A percentile compares a stretch with the other conserved stretches of the same genome.
Evolutionary conservation across 2,888 invertebrate genomes (phyloP).

Genomic region (Caenorhabditis imperialis): DNA sequence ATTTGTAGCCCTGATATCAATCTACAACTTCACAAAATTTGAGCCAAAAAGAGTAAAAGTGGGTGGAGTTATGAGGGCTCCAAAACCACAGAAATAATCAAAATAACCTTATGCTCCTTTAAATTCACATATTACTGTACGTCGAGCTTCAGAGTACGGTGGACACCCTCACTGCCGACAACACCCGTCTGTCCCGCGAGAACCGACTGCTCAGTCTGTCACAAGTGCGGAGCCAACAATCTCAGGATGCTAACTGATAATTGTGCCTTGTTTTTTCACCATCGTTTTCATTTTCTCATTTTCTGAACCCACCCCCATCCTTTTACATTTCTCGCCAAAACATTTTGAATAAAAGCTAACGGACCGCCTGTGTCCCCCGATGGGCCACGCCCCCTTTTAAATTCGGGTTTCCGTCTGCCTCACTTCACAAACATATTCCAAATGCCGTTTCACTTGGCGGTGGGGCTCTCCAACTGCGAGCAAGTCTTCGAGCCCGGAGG

Average conservation of each 20-base stretch:
- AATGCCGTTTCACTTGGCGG: conserved; percentile 50
- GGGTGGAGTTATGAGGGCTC: no score
- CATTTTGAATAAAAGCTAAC: conserved; percentile 7
- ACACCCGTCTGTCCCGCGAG: conserved; percentile 83
- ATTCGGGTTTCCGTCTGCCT: conserved; percentile 10
- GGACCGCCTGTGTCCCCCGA: conserved; percentile 1
- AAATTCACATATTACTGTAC: no score
- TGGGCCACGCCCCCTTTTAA: conserved; percentile 22
- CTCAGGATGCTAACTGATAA: conserved; percentile 14
- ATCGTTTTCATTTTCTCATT: neutral
- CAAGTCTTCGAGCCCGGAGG: conserved; percentile 42
- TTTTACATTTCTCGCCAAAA: conserved; percentile 3
- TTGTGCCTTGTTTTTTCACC: neutral
- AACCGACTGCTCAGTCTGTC: conserved; percentile 70
- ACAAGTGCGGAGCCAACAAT: conserved; percentile 17
- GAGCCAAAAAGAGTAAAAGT: no score
- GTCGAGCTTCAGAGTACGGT: conserved; percentile 70
- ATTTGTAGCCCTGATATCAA: no score
- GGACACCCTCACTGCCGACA: conserved; percentile 87
- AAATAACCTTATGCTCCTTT: no score
- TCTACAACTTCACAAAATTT: no score
- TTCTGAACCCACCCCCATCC: no score
- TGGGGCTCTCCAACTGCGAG: conserved; percentile 44
- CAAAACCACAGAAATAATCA: no score
- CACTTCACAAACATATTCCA: neutral